Conservation (phyloP, 2,888 invertebrate genomes). For the Drosophila dives region DNA sequence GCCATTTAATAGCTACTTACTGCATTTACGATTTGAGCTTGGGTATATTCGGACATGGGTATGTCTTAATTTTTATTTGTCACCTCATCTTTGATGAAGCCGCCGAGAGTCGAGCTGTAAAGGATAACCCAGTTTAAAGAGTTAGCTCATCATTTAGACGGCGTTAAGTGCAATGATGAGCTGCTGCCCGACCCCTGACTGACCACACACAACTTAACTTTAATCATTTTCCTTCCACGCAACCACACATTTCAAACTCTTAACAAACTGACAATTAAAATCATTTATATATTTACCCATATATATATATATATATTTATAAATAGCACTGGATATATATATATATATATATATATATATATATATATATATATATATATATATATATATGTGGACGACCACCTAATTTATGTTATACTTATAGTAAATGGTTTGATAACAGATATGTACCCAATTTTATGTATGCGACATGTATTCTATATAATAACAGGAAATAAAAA, state of each 20-base stretch:
- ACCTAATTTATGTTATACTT: conserved; percentile 16
- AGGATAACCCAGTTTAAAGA: conserved; percentile 55
- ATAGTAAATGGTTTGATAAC: neutral
- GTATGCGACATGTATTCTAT: neutral
- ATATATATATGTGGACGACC: conserved; percentile 29
- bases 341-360: conserved; percentile 4
- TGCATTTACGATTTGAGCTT: conserved; percentile 61
- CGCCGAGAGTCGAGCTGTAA: conserved; percentile 49
- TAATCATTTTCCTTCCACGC: conserved; percentile 13
- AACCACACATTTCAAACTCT: conserved; percentile 7
- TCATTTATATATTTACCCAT: neutral
- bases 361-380: too few species aligned
- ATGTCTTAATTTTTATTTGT: conserved; percentile 35
- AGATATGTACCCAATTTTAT: conserved; percentile 16
- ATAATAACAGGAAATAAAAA: neutral
- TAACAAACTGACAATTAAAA: conserved; percentile 17
- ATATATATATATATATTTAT: conserved; percentile 1
- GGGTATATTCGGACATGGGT: conserved; percentile 42
- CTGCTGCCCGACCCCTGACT: conserved; percentile 23
- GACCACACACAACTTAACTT: conserved; percentile 51
- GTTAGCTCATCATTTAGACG: conserved; percentile 33
- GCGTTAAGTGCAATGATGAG: conserved; percentile 1
- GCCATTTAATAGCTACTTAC: conserved; percentile 66
- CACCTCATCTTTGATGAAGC: conserved; percentile 60
- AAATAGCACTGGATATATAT: conserved; percentile 9